Conservation (phyloP, 2,888 invertebrate species). For the Anthophora plumipes region DNA sequence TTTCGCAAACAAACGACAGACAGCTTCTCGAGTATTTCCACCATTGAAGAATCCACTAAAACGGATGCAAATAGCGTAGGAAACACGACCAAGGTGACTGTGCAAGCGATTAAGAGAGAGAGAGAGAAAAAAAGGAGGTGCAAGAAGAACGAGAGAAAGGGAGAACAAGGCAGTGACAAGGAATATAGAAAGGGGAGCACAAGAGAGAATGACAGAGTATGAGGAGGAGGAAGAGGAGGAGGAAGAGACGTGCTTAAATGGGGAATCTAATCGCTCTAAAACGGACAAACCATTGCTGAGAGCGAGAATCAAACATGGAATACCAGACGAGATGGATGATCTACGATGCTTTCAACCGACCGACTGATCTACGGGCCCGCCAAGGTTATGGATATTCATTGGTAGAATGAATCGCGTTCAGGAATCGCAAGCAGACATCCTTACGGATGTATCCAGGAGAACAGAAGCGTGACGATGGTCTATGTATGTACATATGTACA, state of each 20-base stretch:
- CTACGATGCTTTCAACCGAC: slow-evolving; percentile 60
- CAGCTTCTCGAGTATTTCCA: neutral
- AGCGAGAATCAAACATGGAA: slow-evolving; percentile 38
- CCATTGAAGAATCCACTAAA: slow-evolving; percentile 2
- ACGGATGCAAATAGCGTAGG: slow-evolving; percentile 22
- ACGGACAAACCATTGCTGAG: slow-evolving; percentile 27
- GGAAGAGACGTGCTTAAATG: slow-evolving; percentile 21
- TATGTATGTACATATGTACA: slow-evolving; percentile 7
- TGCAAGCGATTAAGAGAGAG: neutral
- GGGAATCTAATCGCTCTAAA: slow-evolving; percentile 38
- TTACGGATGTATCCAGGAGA: slow-evolving; percentile 35
- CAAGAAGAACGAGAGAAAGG: neutral
- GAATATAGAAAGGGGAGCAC: neutral
- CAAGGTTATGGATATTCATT: slow-evolving; percentile 68
- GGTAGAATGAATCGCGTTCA: slow-evolving; percentile 59
- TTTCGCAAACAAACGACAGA: slow-evolving; percentile 17
- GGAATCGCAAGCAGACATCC: slow-evolving; percentile 45
- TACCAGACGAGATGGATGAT: slow-evolving; percentile 51
- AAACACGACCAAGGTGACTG: neutral
- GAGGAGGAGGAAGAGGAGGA: no score
- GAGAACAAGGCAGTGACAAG: neutral
- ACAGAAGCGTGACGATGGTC: slow-evolving; percentile 36
- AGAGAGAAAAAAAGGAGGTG: neutral
- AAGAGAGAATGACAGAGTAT: no score
- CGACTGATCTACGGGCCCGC: slow-evolving; percentile 61